Conservation (phyloP, 2,888 invertebrate species). For the Latheticus oryzae region DNA sequence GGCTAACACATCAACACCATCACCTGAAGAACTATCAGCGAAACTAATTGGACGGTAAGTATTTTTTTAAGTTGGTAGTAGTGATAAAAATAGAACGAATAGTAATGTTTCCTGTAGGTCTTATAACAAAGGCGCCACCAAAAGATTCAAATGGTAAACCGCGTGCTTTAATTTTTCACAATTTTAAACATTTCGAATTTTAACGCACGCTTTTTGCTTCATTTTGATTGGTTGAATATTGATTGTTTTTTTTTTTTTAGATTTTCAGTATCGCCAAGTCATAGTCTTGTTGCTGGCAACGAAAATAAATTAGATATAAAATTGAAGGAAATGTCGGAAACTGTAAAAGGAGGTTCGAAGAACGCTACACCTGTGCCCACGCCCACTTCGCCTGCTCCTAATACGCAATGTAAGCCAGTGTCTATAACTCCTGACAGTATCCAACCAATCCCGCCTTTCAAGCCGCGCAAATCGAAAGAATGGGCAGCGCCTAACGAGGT, state of each 20-base stretch:
- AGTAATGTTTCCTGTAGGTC: too few species aligned
- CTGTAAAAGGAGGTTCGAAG: slow-evolving; percentile 35
- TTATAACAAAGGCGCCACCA: too few species aligned
- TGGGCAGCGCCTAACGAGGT: slow-evolving; percentile 64
- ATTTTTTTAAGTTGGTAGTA: too few species aligned
- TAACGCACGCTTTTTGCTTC: slow-evolving; percentile 9
- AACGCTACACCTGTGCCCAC: slow-evolving; percentile 59
- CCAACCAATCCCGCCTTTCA: slow-evolving; percentile 69
- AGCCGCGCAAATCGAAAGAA: slow-evolving; percentile 70
- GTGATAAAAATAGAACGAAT: too few species aligned
- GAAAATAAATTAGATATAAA: slow-evolving; percentile 52
- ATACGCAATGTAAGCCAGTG: slow-evolving; percentile 56
- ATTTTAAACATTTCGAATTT: neutral
- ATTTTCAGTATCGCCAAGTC: slow-evolving; percentile 65
- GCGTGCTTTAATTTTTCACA: too few species aligned
- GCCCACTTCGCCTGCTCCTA: slow-evolving; percentile 67
- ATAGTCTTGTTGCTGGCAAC: slow-evolving; percentile 55
- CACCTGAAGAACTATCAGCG: slow-evolving; percentile 69
- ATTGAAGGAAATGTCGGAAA: slow-evolving; percentile 48
- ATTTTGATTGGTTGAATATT: slow-evolving; percentile 3
- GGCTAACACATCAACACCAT: slow-evolving; percentile 72
- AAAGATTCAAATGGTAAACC: too few species aligned
- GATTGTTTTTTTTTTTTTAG: slow-evolving; percentile 49
- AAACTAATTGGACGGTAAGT: slow-evolving; percentile 67
- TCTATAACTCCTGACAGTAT: slow-evolving; percentile 63